A percentile compares a stretch with the other conserved stretches of the same genome.
phyloP scores from a whole-genome alignment of 2,113 vertebrate genomes.

The Hystrix brachyura region DNA sequence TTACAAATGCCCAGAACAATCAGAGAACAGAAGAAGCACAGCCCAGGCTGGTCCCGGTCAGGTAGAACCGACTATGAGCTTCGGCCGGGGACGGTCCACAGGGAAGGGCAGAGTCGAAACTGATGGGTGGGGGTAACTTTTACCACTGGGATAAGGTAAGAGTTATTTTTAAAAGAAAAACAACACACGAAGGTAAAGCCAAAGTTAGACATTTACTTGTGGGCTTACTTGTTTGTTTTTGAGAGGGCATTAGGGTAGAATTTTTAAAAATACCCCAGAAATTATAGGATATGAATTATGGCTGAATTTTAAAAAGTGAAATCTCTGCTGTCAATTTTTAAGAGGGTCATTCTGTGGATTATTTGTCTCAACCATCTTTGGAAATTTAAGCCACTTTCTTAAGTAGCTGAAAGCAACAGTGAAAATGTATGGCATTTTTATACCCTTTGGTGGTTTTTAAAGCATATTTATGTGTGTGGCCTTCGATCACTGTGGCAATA shows the following conservation, averaged over 20 bases:
- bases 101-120: background rate
- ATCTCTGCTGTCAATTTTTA: background rate
- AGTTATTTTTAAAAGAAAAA: background rate
- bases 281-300: constrained; percentile 63
- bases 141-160: background rate
- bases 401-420: background rate
- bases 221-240: constrained; percentile 56
- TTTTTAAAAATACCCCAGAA: constrained; percentile 66
- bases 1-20: background rate
- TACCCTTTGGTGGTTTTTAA: background rate
- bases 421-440: background rate
- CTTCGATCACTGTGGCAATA: constrained; percentile 8
- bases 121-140: background rate
- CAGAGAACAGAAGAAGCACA: background rate
- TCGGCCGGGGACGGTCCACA: background rate
- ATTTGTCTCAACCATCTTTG: background rate
- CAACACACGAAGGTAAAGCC: constrained; percentile 13
- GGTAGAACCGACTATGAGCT: background rate
- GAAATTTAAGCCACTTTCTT: constrained; percentile 27
- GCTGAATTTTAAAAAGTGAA: constrained; percentile 34
- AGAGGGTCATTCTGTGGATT: background rate
- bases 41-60: too few relatives aligned
- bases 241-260: constrained; percentile 25
- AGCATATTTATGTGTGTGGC: background rate
- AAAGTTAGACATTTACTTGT: constrained; percentile 51